Evolutionary conservation across 1,140 invertebrate genomes (phyloP), one percentile per base, ranked within the genome.

Genomic region (Drosophila pectinifera): DNA sequence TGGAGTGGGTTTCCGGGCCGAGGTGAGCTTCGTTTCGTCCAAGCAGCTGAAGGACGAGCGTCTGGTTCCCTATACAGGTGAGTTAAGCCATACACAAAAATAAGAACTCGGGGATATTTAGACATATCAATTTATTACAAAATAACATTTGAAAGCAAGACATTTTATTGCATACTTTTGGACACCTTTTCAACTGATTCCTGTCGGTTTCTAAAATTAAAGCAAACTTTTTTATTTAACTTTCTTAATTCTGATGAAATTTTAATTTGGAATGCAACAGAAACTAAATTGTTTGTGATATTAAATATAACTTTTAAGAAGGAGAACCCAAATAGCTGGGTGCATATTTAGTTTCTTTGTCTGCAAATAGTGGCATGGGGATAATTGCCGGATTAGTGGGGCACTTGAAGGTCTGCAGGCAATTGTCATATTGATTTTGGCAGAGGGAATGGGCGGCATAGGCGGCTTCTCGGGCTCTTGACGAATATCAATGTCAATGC

Each of bases 1-100:
- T 6, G 94, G 95, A 42, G 90, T 94, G 0, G 96, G 96, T 7
- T 96, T 95, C 88, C 95, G 95, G 68, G 94, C 95, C 0, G 93
- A 94, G 70, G 96, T 96, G 68, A 94, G 94, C 5, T 96, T 95
- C 78, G 92, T 95, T 8, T 92, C 94, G 74, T 93, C 93, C 3
- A 93, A 94, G 54, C 89, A 92, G 55, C 78, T 92, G 26, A 93
- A 94, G 63, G 93, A 94, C 46, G 93, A 93, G 38, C 91, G 93
- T 13, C 85, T 94, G 49, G 93, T 94, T 58, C 94, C 94, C 45
- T 94, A 94, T 55, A 95, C 94, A 46, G 93, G 93, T 94, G 83
- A 90, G 78, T 45, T 16, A 7, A 4, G 5, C 5, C 11, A 5
- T 22, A 54, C 51, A 7, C 16, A 13, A 54, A 16, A n/a, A 4